Evolutionary conservation across 30 jellyfish, hydroid and myxozoan species (phyloP).

Genomic region (Aurelia sp.): DNA sequence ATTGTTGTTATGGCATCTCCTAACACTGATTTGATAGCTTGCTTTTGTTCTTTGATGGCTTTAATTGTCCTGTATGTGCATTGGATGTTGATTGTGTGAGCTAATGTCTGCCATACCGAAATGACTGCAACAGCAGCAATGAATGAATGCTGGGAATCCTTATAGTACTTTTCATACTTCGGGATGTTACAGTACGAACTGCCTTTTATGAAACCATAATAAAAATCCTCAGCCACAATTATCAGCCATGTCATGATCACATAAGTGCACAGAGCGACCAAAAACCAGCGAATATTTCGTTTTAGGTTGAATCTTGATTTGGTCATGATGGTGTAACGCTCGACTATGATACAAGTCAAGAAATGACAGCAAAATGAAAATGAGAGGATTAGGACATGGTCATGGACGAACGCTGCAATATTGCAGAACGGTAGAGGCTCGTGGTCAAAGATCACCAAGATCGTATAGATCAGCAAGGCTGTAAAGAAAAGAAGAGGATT

Average conservation of each 20-base stretch:
- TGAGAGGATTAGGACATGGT: background rate
- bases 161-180: background rate
- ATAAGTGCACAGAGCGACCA: background rate
- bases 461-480: background rate
- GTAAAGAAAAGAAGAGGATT: background rate
- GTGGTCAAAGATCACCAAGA: background rate
- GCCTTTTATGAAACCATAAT: constrained; percentile 12
- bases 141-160: background rate
- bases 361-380: background rate
- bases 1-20: no score
- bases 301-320: constrained; percentile 1
- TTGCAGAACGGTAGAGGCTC: background rate
- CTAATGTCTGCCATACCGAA: no score
- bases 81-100: no score
- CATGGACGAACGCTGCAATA: no score
- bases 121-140: no score
- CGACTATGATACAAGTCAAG: background rate
- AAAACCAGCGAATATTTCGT: constrained; percentile 1
- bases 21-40: no score
- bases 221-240: background rate
- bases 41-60: no score
- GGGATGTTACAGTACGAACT: constrained; percentile 1
- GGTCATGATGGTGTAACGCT: no score
- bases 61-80: no score
- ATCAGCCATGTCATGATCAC: background rate